phyloP scores from a whole-genome alignment of 2,113 vertebrate species.

The Colaptes auratus region DNA sequence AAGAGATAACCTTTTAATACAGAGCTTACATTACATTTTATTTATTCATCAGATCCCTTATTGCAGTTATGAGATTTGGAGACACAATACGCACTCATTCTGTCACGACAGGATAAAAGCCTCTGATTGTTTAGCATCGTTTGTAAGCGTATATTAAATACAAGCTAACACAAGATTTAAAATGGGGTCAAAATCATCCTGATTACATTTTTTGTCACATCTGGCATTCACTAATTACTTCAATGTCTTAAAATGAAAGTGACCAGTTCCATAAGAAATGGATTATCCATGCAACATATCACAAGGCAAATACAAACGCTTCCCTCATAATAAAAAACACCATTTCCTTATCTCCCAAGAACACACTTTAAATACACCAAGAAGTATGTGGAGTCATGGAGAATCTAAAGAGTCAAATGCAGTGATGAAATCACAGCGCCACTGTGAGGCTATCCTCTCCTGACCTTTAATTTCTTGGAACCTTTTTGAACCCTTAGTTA shows the following conservation, averaged over 20 bases:
- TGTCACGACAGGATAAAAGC: not conserved
- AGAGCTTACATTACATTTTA: not conserved
- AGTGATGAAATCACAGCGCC: not conserved
- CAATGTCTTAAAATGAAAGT: not conserved
- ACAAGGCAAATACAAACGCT: not conserved
- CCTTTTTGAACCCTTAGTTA: not conserved
- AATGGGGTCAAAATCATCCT: not conserved
- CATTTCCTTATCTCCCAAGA: not conserved
- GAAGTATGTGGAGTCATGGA: no score
- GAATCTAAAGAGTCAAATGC: not conserved
- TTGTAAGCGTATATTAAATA: not conserved
- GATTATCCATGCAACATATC: not conserved
- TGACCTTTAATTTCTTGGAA: not conserved
- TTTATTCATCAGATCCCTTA: not conserved
- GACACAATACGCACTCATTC: not conserved
- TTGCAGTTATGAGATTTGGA: not conserved
- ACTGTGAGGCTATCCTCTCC: not conserved
- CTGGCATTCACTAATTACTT: constrained; percentile 46
- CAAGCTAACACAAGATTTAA: constrained; percentile 12
- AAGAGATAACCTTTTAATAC: constrained; percentile 1
- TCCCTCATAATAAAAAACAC: not conserved
- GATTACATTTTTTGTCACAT: constrained; percentile 49
- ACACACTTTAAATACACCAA: no score
- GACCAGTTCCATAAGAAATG: constrained; percentile 19
- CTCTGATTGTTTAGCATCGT: not conserved